These are phyloP conservation scores for Coleophora deauratella DNA, from an alignment of 2,888 invertebrate species.

Conservation along the genomic window DNA sequence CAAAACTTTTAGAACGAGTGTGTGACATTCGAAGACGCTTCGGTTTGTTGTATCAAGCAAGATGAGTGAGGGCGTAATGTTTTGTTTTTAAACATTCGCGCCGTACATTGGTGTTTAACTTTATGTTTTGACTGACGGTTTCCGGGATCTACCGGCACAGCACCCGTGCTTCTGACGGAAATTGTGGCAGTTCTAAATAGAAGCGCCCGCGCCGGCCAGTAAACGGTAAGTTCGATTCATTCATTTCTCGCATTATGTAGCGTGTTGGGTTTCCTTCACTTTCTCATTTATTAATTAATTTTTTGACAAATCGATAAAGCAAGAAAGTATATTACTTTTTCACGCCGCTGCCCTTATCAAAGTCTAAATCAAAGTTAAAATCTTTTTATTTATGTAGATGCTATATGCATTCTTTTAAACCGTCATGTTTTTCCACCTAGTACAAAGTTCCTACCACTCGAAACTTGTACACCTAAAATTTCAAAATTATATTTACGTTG, in stretches of 20 bases:
- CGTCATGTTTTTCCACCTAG: too few relatives aligned
- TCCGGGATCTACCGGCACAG: slow-evolving; percentile 45
- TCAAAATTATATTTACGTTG: too few relatives aligned
- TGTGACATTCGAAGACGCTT: background rate
- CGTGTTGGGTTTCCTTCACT: background rate
- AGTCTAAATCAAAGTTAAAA: too few relatives aligned
- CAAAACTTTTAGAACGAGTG: background rate
- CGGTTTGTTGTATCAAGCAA: slow-evolving; percentile 5
- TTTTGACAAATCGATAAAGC: too few relatives aligned
- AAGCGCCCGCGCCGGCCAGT: slow-evolving; percentile 26
- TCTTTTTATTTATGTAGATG: too few relatives aligned
- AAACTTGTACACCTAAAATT: too few relatives aligned
- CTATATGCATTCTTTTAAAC: too few relatives aligned
- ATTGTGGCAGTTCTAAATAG: slow-evolving; percentile 49
- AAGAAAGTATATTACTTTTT: too few relatives aligned
- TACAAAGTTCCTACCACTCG: too few relatives aligned
- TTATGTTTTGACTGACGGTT: slow-evolving; percentile 47
- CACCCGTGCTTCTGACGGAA: slow-evolving; percentile 33
- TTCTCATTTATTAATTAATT: too few relatives aligned
- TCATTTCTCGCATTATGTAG: slow-evolving; percentile 30
- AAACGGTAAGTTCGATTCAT: slow-evolving; percentile 47
- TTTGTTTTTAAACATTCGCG: slow-evolving; percentile 37
- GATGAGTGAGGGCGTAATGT: slow-evolving; percentile 16
- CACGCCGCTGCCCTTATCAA: too few relatives aligned
- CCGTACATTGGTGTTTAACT: slow-evolving; percentile 29